Conservation (phyloP, 53 echinoderm and acorn worm genomes). For the Astropecten irregularis region DNA sequence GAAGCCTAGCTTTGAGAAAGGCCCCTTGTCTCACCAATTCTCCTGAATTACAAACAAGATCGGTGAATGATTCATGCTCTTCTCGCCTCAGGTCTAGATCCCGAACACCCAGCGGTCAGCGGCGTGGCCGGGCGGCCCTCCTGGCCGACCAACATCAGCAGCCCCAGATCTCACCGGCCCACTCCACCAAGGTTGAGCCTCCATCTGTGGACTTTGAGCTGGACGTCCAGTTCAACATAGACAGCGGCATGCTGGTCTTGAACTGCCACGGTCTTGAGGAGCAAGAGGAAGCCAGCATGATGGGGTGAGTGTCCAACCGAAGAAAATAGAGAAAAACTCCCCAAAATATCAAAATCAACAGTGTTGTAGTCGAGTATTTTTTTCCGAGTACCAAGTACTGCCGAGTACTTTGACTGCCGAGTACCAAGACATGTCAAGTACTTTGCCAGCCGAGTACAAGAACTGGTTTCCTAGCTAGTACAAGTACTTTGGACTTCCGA, state of each 20-base stretch:
- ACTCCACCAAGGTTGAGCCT: constrained; percentile 74
- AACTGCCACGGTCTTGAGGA: constrained; percentile 67
- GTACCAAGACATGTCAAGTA: no score
- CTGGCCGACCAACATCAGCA: constrained; percentile 4
- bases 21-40: no score
- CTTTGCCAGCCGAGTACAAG: no score
- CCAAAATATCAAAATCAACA: no score
- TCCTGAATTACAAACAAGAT: no score
- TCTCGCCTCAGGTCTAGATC: constrained; percentile 10
- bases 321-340: background rate
- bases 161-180: constrained; percentile 60
- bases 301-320: constrained; percentile 20
- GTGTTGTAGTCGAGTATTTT: no score
- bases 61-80: no score
- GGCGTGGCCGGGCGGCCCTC: constrained; percentile 5
- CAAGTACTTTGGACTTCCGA: no score
- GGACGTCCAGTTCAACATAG: constrained; percentile 81
- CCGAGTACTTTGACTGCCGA: no score
- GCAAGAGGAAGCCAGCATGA: constrained; percentile 4
- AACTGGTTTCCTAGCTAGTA: background rate
- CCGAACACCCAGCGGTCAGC: constrained; percentile 14
- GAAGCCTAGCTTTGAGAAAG: no score
- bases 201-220: constrained; percentile 82
- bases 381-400: no score
- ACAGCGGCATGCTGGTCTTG: constrained; percentile 87